A percentile compares a stretch with the other conserved stretches of the same genome.
These are phyloP conservation scores for Andricus grossulariae DNA, from an alignment of 1,140 invertebrate genomes.

Conservation along the genomic window DNA sequence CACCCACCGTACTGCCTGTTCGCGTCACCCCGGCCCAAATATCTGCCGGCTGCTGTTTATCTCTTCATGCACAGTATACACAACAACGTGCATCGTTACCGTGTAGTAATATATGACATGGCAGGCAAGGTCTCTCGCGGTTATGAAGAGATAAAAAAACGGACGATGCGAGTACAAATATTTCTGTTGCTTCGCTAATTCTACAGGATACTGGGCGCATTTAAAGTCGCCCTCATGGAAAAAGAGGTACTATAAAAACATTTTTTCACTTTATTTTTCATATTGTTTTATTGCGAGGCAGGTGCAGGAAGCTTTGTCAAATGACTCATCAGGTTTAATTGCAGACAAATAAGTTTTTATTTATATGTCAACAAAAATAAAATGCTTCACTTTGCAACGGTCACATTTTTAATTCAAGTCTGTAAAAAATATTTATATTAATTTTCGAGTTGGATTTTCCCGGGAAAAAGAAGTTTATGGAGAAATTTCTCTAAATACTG, in stretches of 20 bases:
- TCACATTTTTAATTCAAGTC: too few relatives aligned
- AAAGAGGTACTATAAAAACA: too few relatives aligned
- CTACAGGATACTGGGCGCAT: neutral
- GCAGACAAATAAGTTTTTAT: too few relatives aligned
- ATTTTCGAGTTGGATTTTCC: neutral
- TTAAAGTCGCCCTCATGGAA: too few relatives aligned
- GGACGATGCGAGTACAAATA: neutral
- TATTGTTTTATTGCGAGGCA: too few relatives aligned
- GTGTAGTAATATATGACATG: conserved; percentile 11
- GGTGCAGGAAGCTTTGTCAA: too few relatives aligned
- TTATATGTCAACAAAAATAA: too few relatives aligned
- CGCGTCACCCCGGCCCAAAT: conserved; percentile 25
- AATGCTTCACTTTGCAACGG: too few relatives aligned
- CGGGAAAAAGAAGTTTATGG: neutral
- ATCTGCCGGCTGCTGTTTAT: conserved; percentile 30
- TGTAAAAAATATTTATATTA: neutral
- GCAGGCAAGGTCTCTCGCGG: conserved; percentile 19
- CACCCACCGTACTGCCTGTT: conserved; percentile 11
- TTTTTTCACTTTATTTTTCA: too few relatives aligned
- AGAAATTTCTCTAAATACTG: neutral
- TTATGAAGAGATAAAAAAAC: conserved; percentile 30
- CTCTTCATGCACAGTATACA: conserved; percentile 28
- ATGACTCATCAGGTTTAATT: too few relatives aligned
- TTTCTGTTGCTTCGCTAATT: conserved; percentile 8
- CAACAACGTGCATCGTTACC: conserved; percentile 27